Evolutionary conservation across 1,140 invertebrate species (phyloP).

Genomic region (Spodoptera frugiperda): DNA sequence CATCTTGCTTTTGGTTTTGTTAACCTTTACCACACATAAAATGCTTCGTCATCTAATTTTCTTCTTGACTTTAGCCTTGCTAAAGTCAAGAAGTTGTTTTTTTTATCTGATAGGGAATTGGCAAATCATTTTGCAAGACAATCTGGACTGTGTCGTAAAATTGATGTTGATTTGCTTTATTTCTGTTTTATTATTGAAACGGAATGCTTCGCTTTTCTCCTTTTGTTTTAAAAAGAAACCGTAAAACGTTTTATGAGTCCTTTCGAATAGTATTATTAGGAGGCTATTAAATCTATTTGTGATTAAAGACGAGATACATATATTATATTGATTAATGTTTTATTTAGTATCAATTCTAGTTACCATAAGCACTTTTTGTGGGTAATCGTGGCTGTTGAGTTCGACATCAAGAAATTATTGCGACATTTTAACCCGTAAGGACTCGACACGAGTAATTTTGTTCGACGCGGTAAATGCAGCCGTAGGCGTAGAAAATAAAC

Average conservation of each 20-base stretch:
- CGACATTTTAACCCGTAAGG: too few species aligned
- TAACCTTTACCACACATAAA: too few species aligned
- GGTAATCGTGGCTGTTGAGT: too few species aligned
- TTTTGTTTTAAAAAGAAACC: constrained; percentile 13
- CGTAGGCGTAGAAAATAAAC: constrained; percentile 9
- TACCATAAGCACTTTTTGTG: too few species aligned
- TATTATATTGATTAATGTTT: too few species aligned
- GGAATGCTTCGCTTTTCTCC: constrained; percentile 2
- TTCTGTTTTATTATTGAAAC: constrained; percentile 8
- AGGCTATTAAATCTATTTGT: neutral
- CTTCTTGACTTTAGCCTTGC: too few species aligned
- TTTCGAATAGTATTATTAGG: neutral
- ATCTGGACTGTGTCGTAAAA: constrained; percentile 27
- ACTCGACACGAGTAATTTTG: too few species aligned
- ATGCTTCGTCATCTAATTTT: neutral
- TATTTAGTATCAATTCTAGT: neutral
- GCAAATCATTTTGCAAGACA: constrained; percentile 26
- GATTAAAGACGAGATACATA: neutral
- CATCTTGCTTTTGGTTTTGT: too few species aligned
- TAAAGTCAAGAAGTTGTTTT: too few species aligned
- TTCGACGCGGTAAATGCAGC: neutral
- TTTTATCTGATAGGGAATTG: constrained; percentile 24
- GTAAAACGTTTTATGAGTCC: constrained; percentile 8
- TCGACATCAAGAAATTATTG: neutral
- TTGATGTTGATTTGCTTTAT: constrained; percentile 34